phyloP scores from a whole-genome alignment of 2,888 invertebrate species.

The Leuctra nigra region DNA sequence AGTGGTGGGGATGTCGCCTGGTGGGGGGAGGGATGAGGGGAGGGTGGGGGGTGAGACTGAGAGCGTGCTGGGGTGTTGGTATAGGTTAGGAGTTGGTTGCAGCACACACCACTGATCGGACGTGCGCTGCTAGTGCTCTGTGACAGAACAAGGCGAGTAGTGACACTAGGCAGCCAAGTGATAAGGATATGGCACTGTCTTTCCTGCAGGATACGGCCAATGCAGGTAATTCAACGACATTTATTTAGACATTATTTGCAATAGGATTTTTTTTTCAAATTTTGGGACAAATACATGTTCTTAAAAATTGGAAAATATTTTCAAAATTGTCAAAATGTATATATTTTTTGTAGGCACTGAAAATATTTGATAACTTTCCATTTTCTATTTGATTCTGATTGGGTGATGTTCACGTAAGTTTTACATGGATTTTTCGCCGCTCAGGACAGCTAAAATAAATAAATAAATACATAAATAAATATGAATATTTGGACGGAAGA shows the following conservation, averaged over 20 bases:
- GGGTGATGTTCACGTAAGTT: too few relatives aligned
- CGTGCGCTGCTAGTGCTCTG: neutral
- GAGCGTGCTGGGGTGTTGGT: conserved; percentile 45
- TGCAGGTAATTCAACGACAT: conserved; percentile 23
- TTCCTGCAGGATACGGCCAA: conserved; percentile 25
- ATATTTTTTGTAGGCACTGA: too few relatives aligned
- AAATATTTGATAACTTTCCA: too few relatives aligned
- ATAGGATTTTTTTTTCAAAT: too few relatives aligned
- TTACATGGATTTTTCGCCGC: too few relatives aligned
- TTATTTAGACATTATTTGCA: neutral
- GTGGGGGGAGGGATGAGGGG: conserved; percentile 4
- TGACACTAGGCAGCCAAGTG: neutral
- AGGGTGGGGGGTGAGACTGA: conserved; percentile 18
- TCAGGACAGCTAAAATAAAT: too few relatives aligned
- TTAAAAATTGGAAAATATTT: too few relatives aligned
- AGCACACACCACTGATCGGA: neutral
- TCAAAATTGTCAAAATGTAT: too few relatives aligned
- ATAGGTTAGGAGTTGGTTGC: conserved; percentile 46
- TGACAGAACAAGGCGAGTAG: neutral
- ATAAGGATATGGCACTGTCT: conserved; percentile 26
- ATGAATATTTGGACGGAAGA: too few relatives aligned
- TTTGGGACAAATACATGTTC: too few relatives aligned
- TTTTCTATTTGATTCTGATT: too few relatives aligned
- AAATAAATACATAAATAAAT: too few relatives aligned
- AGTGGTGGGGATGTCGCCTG: neutral